Evolutionary conservation across 2,797 vertebrate species (phyloP), one percentile per base, ranked within the genome.

Genomic region (Craterocephalus amniculus): DNA sequence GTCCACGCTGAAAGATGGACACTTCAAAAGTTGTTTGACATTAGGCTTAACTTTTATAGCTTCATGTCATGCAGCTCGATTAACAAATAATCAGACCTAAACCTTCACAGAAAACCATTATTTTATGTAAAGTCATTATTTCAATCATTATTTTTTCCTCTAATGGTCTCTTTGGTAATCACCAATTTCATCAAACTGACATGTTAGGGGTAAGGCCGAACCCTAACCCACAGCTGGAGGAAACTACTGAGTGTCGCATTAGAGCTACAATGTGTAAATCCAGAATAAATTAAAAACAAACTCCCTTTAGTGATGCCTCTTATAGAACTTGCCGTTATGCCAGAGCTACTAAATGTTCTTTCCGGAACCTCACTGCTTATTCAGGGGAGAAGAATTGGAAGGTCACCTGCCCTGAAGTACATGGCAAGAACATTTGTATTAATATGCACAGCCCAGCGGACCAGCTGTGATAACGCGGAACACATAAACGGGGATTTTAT

Each of bases 371-470:
- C 20, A 48, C 20, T n/a, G 8, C n/a, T 48, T 20, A 48, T 48
- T 48, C 43, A 48, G 43, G 43, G 43, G 43, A 20, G 16, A 48
- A 22, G 3, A 48, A n/a, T 48, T n/a, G 43, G 43, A 48, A 48
- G 43, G 43, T 48, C 43, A 7, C 8, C 16, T 48, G 20, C 20
- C n/a, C 20, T 48, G 43, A 48, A n/a, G 6, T 48, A 48, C 43
- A 48, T 48, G 43, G 20, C 43, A 48, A 20, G 43, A 48, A 48
- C 43, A 48, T 48, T 48, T 48, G 43, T 48, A 48, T 48, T 48
- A 48, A 48, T 48, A 48, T 48, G 43, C 43, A 48, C 20, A 48
- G 20, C 43, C 20, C 43, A 48, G 6, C 5, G 20, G 20, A 48
- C 43, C 43, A 48, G 20, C 43, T 48, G 43, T 48, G 43, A 48